Conservation (phyloP, 2,888 invertebrate genomes). For the Drosophila ezoana region DNA sequence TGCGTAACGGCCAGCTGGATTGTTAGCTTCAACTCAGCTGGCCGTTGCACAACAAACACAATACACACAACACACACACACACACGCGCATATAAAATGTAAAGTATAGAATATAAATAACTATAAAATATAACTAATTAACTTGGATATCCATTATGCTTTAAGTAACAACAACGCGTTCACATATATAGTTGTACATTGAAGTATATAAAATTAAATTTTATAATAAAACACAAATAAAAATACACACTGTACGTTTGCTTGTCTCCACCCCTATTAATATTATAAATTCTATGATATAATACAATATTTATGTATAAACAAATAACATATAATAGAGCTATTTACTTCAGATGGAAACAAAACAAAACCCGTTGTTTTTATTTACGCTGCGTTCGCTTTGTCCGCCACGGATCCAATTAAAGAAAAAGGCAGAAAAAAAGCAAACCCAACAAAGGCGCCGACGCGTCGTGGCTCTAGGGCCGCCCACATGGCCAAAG, state of each 20-base stretch:
- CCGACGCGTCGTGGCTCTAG: background rate
- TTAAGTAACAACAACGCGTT: too few relatives aligned
- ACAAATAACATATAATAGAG: conserved; percentile 19
- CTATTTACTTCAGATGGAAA: background rate
- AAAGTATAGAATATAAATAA: conserved; percentile 1
- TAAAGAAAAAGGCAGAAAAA: too few relatives aligned
- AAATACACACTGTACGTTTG: too few relatives aligned
- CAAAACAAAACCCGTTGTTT: conserved; percentile 12
- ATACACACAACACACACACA: background rate
- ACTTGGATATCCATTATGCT: too few relatives aligned
- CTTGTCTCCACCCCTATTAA: conserved; percentile 30
- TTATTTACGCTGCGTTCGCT: background rate
- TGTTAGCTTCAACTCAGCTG: conserved; percentile 36
- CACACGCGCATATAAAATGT: conserved; percentile 10
- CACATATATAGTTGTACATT: too few relatives aligned
- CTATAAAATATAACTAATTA: too few relatives aligned
- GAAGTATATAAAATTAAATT: too few relatives aligned
- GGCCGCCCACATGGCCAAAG: background rate
- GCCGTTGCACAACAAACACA: conserved; percentile 41
- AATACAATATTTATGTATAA: conserved; percentile 44
- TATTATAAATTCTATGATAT: conserved; percentile 35
- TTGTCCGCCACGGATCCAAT: too few relatives aligned
- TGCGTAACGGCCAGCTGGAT: conserved; percentile 58
- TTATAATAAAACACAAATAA: too few relatives aligned
- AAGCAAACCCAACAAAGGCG: background rate